Conservation (phyloP, 2,797 vertebrate genomes). For the Pseudochirops cupreus region DNA sequence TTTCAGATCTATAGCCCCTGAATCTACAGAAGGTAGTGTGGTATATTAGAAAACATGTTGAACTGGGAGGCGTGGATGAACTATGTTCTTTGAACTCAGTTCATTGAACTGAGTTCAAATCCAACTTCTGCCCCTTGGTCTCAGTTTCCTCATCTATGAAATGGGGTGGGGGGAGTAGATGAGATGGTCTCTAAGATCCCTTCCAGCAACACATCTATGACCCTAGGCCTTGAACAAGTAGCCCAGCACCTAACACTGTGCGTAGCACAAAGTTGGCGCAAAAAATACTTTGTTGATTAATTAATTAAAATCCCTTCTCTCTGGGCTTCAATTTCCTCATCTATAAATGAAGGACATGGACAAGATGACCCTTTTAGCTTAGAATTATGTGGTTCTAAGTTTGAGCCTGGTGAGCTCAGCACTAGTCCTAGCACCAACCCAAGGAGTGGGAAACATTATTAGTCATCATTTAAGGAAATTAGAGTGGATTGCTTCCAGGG, state of each 20-base stretch:
- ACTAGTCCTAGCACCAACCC: not conserved
- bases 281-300: not conserved
- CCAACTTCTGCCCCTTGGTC: not conserved
- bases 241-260: not conserved
- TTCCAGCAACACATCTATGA: not conserved
- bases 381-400: not conserved
- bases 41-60: not conserved
- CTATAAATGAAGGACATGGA: not conserved
- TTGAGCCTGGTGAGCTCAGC: not conserved
- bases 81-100: too few species aligned
- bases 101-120: not conserved
- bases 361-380: not conserved
- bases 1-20: not conserved
- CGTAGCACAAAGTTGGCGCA: not conserved
- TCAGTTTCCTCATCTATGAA: not conserved
- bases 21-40: not conserved
- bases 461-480: constrained; percentile 61
- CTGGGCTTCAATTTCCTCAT: not conserved
- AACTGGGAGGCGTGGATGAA: not conserved
- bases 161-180: not conserved
- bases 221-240: not conserved
- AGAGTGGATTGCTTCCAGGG: constrained; percentile 54
- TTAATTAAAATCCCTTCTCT: not conserved
- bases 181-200: not conserved
- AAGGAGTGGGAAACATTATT: constrained; percentile 12